Conservation (phyloP, 2,888 invertebrate species). For the Caenorhabditis virilis region DNA sequence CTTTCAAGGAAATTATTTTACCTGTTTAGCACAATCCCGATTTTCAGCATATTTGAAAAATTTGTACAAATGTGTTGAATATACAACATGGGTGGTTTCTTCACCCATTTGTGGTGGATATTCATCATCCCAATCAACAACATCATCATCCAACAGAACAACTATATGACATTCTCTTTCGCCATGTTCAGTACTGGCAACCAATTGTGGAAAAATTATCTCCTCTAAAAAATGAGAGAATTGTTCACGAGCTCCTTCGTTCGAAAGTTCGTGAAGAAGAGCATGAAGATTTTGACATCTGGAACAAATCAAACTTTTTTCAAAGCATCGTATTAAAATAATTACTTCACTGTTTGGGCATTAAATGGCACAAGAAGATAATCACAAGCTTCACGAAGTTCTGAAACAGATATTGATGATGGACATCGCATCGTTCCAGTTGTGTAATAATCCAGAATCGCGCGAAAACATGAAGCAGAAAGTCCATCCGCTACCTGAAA, state of each 20-base stretch:
- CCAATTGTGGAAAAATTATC: slow-evolving; percentile 93
- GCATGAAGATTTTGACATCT: slow-evolving; percentile 74
- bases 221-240: slow-evolving; percentile 95
- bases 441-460: slow-evolving; percentile 76
- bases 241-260: slow-evolving; percentile 96
- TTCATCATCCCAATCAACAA: slow-evolving; percentile 96
- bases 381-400: slow-evolving; percentile 93
- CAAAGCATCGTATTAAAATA: neutral
- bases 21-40: slow-evolving; percentile 94
- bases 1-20: slow-evolving; percentile 6
- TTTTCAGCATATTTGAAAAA: slow-evolving; percentile 97
- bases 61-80: slow-evolving; percentile 59
- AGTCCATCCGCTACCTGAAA: slow-evolving; percentile 91
- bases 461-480: slow-evolving; percentile 89
- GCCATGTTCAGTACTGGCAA: slow-evolving; percentile 79
- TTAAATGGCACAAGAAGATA: slow-evolving; percentile 97
- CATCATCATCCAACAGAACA: slow-evolving; percentile 91
- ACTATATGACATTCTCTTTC: slow-evolving; percentile 98
- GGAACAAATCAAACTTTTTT: neutral
- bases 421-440: slow-evolving; percentile 76
- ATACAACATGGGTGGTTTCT: slow-evolving; percentile 84
- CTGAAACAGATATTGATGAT: slow-evolving; percentile 91
- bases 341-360: slow-evolving; percentile 83
- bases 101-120: slow-evolving; percentile 99
- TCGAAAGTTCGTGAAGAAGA: slow-evolving; percentile 93